Conservation (phyloP, 2,797 vertebrate genomes). For the Hippocampus kuda region DNA sequence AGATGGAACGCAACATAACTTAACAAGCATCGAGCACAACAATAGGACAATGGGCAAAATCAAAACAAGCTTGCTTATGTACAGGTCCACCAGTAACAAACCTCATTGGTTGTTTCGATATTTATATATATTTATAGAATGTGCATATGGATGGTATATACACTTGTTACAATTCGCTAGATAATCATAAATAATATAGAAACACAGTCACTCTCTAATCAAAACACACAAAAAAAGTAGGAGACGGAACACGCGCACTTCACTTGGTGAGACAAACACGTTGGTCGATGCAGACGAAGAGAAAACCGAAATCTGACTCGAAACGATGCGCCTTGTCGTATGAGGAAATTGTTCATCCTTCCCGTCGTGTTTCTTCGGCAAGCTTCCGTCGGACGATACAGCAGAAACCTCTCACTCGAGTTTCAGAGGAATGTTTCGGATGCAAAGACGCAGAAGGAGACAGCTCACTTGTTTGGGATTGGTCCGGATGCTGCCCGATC, state of each 20-base stretch:
- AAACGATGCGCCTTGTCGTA: neutral
- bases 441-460: neutral
- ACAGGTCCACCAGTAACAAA: constrained; percentile 59
- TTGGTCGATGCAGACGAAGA: neutral
- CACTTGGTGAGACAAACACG: constrained; percentile 6
- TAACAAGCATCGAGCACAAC: constrained; percentile 21
- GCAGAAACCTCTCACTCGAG: neutral
- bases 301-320: neutral
- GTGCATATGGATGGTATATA: constrained; percentile 65
- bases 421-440: neutral
- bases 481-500: neutral
- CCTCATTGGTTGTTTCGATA: constrained; percentile 53
- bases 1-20: neutral
- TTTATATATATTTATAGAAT: constrained; percentile 51
- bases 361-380: neutral
- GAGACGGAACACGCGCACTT: constrained; percentile 29
- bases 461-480: neutral
- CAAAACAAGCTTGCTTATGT: constrained; percentile 42
- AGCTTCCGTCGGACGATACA: neutral
- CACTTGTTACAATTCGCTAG: constrained; percentile 65
- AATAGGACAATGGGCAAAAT: constrained; percentile 47
- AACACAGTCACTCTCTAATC: constrained; percentile 59
- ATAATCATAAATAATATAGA: constrained; percentile 72
- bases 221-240: constrained; percentile 19
- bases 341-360: neutral